Evolutionary conservation across 2,113 vertebrate genomes (phyloP).

Genomic region (Psophia crepitans): DNA sequence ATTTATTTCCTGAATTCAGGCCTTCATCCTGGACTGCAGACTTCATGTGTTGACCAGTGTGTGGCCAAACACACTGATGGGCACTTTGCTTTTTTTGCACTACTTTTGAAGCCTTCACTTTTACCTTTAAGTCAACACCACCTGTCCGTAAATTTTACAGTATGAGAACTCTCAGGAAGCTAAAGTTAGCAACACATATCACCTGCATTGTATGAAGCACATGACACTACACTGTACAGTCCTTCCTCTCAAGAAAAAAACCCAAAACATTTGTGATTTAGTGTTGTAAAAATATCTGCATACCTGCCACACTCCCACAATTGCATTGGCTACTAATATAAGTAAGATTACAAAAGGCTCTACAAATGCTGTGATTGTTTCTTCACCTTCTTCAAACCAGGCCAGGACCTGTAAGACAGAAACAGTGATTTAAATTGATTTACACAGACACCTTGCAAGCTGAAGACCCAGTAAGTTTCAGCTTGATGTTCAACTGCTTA

Average conservation of each 20-base stretch:
- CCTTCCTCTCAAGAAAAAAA: not conserved
- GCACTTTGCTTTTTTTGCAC: not conserved
- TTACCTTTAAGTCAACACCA: not conserved
- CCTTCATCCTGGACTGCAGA: not conserved
- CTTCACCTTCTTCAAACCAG: slow-evolving; percentile 99
- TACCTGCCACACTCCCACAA: slow-evolving; percentile 99
- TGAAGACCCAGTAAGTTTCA: not conserved
- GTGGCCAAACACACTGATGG: not conserved
- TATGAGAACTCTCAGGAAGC: not conserved
- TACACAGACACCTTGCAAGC: not conserved
- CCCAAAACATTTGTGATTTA: not conserved
- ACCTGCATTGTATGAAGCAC: not conserved
- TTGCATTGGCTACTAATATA: slow-evolving; percentile 97
- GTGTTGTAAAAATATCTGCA: slow-evolving; percentile 42
- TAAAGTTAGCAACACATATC: not conserved
- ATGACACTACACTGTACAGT: not conserved
- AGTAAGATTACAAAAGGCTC: slow-evolving; percentile 99
- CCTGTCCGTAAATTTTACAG: not conserved
- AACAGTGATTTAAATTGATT: not conserved
- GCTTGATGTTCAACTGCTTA: not conserved
- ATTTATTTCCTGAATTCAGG: not conserved
- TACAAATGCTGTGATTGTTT: slow-evolving; percentile 98
- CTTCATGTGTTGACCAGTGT: not conserved
- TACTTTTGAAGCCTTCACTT: not conserved
- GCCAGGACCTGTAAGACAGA: slow-evolving; percentile 89